phyloP scores from a whole-genome alignment of 2,113 vertebrate genomes.

The Garra rufa region DNA sequence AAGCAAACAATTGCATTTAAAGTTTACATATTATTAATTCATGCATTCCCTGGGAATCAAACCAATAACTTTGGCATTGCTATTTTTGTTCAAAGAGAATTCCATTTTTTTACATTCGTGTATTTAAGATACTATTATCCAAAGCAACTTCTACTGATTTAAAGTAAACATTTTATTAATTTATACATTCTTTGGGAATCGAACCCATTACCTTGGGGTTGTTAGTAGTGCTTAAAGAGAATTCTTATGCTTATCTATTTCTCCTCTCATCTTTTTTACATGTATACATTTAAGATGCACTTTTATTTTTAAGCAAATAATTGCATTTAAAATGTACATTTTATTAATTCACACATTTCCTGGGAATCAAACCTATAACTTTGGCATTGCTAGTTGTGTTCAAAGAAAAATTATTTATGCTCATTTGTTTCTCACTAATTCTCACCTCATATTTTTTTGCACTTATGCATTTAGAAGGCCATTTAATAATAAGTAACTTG shows the following conservation, averaged over 20 bases:
- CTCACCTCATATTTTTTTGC: no score
- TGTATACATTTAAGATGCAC: background rate
- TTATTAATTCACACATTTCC: background rate
- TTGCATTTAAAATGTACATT: background rate
- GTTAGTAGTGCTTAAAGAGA: conserved; percentile 23
- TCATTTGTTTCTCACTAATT: no score
- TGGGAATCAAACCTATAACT: background rate
- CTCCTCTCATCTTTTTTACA: conserved; percentile 1
- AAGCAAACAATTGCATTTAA: background rate
- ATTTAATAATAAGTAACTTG: no score
- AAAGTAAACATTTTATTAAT: background rate
- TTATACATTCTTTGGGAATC: background rate
- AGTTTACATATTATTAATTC: no score
- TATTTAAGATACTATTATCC: background rate
- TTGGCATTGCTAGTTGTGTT: background rate
- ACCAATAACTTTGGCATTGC: background rate
- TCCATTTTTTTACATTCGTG: background rate
- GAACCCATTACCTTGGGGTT: background rate
- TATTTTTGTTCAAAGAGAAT: conserved; percentile 17
- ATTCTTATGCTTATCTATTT: conserved; percentile 44
- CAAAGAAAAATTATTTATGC: no score
- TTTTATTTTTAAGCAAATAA: background rate
- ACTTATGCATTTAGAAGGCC: no score
- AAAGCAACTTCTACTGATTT: background rate
- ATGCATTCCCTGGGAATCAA: background rate